A percentile compares a stretch with the other conserved stretches of the same genome.
These are phyloP conservation scores for Acronicta leporina DNA, from an alignment of 2,888 invertebrate genomes.

Conservation along the genomic window DNA sequence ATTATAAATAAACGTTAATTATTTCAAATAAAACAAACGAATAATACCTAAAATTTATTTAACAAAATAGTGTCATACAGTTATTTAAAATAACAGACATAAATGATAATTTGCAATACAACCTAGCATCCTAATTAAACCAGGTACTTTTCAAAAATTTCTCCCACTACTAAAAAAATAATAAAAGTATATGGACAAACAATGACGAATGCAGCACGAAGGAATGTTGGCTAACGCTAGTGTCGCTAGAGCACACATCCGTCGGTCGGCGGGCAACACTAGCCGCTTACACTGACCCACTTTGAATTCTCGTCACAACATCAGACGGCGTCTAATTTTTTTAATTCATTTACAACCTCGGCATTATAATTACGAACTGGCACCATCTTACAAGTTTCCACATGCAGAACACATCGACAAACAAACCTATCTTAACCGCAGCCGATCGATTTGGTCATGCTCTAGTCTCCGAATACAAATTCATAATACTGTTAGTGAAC, in stretches of 20 bases:
- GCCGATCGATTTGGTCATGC: constrained; percentile 49
- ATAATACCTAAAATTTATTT: constrained; percentile 88
- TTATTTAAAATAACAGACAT: constrained; percentile 89
- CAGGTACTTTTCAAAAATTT: constrained; percentile 88
- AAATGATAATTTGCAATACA: constrained; percentile 88
- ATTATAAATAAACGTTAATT: neutral
- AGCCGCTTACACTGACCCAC: constrained; percentile 63
- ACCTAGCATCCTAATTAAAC: constrained; percentile 89
- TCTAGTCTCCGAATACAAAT: constrained; percentile 64
- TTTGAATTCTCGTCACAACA: constrained; percentile 49
- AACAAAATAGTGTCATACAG: constrained; percentile 89
- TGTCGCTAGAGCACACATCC: constrained; percentile 51
- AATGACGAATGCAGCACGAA: constrained; percentile 86
- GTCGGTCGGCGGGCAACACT: constrained; percentile 36
- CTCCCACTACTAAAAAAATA: constrained; percentile 76
- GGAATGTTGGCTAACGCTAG: constrained; percentile 86
- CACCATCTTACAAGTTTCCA: constrained; percentile 41
- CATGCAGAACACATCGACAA: constrained; percentile 44
- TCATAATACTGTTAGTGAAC: constrained; percentile 79
- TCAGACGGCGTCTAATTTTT: constrained; percentile 53
- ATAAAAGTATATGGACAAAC: constrained; percentile 75
- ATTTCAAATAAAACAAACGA: constrained; percentile 69
- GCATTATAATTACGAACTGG: constrained; percentile 48
- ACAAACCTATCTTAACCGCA: constrained; percentile 37
- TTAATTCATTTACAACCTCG: constrained; percentile 54